These are phyloP conservation scores for Muschampia plurimacula DNA, from an alignment of 2,888 invertebrate species.

Conservation along the genomic window DNA sequence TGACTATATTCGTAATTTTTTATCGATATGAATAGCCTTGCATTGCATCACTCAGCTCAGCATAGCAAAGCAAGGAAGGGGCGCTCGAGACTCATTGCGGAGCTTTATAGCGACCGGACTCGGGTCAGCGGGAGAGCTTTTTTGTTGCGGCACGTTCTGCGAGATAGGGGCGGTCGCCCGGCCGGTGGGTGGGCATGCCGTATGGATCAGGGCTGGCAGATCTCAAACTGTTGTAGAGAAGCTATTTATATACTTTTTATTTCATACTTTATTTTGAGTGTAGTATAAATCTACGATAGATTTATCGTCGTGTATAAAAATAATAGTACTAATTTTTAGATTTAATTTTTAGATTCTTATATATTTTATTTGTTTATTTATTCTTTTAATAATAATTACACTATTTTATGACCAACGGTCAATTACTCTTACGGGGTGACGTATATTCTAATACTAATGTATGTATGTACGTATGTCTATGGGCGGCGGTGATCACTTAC, in stretches of 20 bases:
- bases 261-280: too few relatives aligned
- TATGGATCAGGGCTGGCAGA: neutral
- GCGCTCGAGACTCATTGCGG: constrained; percentile 38
- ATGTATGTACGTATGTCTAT: too few relatives aligned
- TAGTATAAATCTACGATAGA: too few relatives aligned
- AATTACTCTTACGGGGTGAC: too few relatives aligned
- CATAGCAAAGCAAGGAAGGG: neutral
- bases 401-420: too few relatives aligned
- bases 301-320: too few relatives aligned
- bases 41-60: neutral
- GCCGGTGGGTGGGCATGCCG: constrained; percentile 9
- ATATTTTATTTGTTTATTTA: too few relatives aligned
- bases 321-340: too few relatives aligned
- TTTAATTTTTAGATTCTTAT: too few relatives aligned
- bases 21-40: neutral
- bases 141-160: constrained; percentile 76
- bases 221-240: neutral
- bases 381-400: too few relatives aligned
- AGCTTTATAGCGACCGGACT: constrained; percentile 76
- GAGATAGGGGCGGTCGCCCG: constrained; percentile 24
- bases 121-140: constrained; percentile 70
- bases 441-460: too few relatives aligned
- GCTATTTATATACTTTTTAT: neutral
- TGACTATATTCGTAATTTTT: neutral
- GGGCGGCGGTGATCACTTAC: too few relatives aligned